Evolutionary conservation across 2,113 vertebrate species (phyloP).

Genomic region (Gobius niger): DNA sequence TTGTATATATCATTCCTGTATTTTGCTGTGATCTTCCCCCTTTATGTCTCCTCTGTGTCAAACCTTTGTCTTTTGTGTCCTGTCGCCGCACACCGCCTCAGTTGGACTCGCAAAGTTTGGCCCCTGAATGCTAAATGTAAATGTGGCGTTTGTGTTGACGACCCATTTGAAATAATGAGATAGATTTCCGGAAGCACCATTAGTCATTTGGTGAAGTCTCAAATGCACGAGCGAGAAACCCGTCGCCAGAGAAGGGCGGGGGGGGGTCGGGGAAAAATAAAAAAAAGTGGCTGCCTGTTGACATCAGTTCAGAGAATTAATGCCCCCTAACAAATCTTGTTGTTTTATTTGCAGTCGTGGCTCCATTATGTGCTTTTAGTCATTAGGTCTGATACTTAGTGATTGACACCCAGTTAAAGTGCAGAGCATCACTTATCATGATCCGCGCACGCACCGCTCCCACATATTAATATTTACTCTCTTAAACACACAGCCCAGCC

Average conservation of each 20-base stretch:
- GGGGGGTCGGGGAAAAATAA: background rate
- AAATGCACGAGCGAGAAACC: slow-evolving; percentile 55
- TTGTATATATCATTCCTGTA: slow-evolving; percentile 67
- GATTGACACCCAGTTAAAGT: slow-evolving; percentile 79
- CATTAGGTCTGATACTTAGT: slow-evolving; percentile 70
- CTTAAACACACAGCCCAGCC: slow-evolving; percentile 59
- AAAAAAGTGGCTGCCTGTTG: slow-evolving; percentile 57
- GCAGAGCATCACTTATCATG: slow-evolving; percentile 70
- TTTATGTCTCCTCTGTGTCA: background rate
- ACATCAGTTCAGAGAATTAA: slow-evolving; percentile 75
- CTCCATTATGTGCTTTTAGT: slow-evolving; percentile 74
- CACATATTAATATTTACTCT: slow-evolving; percentile 65
- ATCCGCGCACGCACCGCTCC: slow-evolving; percentile 41
- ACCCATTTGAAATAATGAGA: slow-evolving; percentile 42
- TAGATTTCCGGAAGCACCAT: slow-evolving; percentile 60
- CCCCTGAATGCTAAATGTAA: slow-evolving; percentile 6
- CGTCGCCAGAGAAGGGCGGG: slow-evolving; percentile 9
- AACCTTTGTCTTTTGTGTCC: background rate
- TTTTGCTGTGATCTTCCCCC: slow-evolving; percentile 34
- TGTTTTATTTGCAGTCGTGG: slow-evolving; percentile 59
- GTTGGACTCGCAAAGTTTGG: background rate
- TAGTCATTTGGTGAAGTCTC: slow-evolving; percentile 53
- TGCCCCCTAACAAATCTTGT: slow-evolving; percentile 69
- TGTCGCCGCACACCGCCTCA: background rate
- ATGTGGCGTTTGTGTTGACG: slow-evolving; percentile 12